Base-by-base conservation (phyloP, 30 jellyfish, hydroid and myxozoan species). In the Rhopilema esculentum region DNA sequence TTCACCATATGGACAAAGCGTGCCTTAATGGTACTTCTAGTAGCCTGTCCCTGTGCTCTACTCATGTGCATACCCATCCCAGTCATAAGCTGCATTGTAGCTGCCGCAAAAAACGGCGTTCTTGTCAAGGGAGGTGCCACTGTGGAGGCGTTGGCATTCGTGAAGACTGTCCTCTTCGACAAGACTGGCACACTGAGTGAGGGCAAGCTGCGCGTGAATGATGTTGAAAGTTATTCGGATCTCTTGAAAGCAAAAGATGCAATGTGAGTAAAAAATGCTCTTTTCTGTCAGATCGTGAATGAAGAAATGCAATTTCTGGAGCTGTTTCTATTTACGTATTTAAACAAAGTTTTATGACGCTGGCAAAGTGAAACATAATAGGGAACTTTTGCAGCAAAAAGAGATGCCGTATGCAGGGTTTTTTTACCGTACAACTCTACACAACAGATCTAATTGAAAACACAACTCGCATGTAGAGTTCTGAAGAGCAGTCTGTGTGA, bases 11-110 rank as follows among this genome's bases (percentile, higher is more conserved):
- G 97, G 97, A 62, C 76, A 17, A 61, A 23, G 20, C 91, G 97
- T 25, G 91, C 96, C 49, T 57, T 91, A 49, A 77, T 70, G 25
- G 74, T 84, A 0, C 84, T 91, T 0, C 88, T 92, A 23, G 82
- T 88, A 4, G 97, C 94, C 16, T 92, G 98, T 61, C 98, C 98
- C 16, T 92, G 98, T 66, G 96, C 98, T 4, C 91, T 91, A 12
- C 72, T 91, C 24, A 91, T 91, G 92, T 93, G 96, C 24, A 73
- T 80, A 8, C 97, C 97, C 15, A 69, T 91, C 27, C 88, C 96
- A 0, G 79, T 91, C 84, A 70, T 91, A 19, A 84, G 89, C 49
- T 80, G 97, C 9, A 84, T 91, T n/a, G 77, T 88, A 1, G 50
- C 70, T 0, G 97, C 97, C 29, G 96, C 97, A 4, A 91, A 79